Conservation (phyloP, 2,113 vertebrate species). For the Camarhynchus parvulus region DNA sequence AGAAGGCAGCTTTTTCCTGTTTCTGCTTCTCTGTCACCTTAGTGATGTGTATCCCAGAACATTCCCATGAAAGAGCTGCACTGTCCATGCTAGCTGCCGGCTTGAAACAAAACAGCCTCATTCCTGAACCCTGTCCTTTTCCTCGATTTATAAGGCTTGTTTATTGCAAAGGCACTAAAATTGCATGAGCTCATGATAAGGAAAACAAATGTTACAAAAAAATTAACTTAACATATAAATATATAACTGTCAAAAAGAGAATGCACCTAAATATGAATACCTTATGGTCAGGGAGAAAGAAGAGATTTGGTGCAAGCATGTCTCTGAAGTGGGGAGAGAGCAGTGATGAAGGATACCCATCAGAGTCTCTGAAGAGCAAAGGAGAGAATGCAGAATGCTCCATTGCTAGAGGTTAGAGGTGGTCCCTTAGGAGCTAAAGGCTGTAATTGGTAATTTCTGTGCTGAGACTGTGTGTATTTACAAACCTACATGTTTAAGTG, state of each 20-base stretch:
- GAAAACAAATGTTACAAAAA: neutral
- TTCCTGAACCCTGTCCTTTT: neutral
- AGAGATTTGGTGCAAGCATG: neutral
- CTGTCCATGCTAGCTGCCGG: neutral
- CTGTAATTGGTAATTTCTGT: neutral
- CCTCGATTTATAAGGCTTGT: neutral
- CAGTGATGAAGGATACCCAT: neutral
- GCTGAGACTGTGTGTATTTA: neutral
- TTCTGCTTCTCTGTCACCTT: neutral
- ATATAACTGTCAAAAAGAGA: neutral
- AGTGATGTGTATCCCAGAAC: neutral
- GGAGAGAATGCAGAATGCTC: neutral
- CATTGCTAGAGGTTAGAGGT: neutral
- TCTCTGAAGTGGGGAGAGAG: neutral
- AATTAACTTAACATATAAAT: neutral
- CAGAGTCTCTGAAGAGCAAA: neutral
- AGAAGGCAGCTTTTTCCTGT: neutral
- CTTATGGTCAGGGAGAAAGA: neutral
- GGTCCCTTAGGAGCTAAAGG: neutral
- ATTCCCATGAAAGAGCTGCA: neutral
- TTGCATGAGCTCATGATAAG: neutral
- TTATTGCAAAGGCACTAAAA: neutral
- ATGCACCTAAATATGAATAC: neutral
- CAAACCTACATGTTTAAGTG: neutral
- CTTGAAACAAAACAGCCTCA: neutral